Evolutionary conservation across 2,797 vertebrate species (phyloP).

Genomic region (Lindbergichthys nudifrons): DNA sequence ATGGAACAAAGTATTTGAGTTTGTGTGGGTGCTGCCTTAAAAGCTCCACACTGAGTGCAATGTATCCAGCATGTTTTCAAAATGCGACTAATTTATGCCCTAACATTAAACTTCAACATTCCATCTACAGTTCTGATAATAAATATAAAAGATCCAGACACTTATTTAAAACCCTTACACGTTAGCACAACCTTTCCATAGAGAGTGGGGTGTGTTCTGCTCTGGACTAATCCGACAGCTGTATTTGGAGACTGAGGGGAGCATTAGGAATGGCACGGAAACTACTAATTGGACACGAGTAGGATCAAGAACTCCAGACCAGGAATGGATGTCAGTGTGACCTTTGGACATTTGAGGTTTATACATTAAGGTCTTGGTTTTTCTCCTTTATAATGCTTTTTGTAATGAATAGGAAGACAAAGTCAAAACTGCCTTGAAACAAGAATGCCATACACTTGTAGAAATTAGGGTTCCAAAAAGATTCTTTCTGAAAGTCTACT

Average conservation of each 20-base stretch:
- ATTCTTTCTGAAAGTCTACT: too few species aligned
- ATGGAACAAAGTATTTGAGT: not conserved
- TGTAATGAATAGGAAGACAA: not conserved
- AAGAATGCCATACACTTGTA: too few species aligned
- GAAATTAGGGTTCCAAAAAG: too few species aligned
- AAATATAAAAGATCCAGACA: slow-evolving; percentile 22
- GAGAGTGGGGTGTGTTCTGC: slow-evolving; percentile 40
- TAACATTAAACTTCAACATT: slow-evolving; percentile 28
- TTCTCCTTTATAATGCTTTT: slow-evolving; percentile 7
- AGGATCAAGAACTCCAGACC: slow-evolving; percentile 21
- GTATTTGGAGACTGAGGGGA: slow-evolving; percentile 40
- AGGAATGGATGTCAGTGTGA: slow-evolving; percentile 28
- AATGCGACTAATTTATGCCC: slow-evolving; percentile 3
- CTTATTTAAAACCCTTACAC: slow-evolving; percentile 34
- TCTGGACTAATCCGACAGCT: slow-evolving; percentile 47
- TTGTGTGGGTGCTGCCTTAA: not conserved
- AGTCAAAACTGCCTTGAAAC: slow-evolving; percentile 1
- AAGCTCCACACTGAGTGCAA: not conserved
- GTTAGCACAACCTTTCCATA: slow-evolving; percentile 49
- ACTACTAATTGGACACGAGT: slow-evolving; percentile 41
- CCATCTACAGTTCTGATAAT: slow-evolving; percentile 19
- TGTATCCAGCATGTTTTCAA: slow-evolving; percentile 13
- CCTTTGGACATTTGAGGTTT: slow-evolving; percentile 11
- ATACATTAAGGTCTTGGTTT: not conserved
- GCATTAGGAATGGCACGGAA: slow-evolving; percentile 53